Base-by-base conservation (phyloP, 2,113 vertebrate species). In the Pleuronectes platessa region DNA sequence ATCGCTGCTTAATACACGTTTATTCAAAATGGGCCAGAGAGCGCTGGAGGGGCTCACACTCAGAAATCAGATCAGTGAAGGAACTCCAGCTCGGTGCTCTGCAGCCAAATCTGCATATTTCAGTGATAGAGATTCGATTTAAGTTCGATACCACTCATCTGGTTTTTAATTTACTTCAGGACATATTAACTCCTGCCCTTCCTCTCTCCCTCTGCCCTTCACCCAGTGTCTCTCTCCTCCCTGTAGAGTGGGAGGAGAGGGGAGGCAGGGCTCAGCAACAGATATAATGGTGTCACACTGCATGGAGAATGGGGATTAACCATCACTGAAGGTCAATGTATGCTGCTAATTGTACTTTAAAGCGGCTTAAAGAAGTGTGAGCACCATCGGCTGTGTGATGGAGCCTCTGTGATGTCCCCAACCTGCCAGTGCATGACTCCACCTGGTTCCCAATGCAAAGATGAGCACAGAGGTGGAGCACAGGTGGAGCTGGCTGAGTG, bases 281-380 rank as follows among this genome's bases (percentile, higher is more conserved):
- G 58, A 42, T 68, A 59, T 66, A 69, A 42, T 65, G 61, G 45
- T 12, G 67, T 73, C 65, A 69, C 61, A 49, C 47, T 35, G 71
- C 78, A 55, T 80, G 56, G 66, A 78, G 62, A 51, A 61, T 2
- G 15, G 47, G 76, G 76, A 86, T 82, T 74, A 31, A 76, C 1
- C 54, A 47, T 68, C 35, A 72, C 15, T 77, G 59, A 76, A 85
- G 83, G 83, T 86, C 81, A 79, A 71, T 71, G 51, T 51, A 17
- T 10, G 42, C 49, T 2, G 17, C 64, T 71, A 69, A 74, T 58
- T 49, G 18, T 11, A 59, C 15, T 82, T 61, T 62, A 63, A 75
- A 79, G 17, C 2, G 0, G 20, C 61, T 80, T 60, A 61, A 37
- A 59, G 15, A 56, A 24, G 55, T 14, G 21, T 13, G n/a, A 20